phyloP scores from a whole-genome alignment of 2,888 invertebrate genomes.

The Cosmopolites sordidus region DNA sequence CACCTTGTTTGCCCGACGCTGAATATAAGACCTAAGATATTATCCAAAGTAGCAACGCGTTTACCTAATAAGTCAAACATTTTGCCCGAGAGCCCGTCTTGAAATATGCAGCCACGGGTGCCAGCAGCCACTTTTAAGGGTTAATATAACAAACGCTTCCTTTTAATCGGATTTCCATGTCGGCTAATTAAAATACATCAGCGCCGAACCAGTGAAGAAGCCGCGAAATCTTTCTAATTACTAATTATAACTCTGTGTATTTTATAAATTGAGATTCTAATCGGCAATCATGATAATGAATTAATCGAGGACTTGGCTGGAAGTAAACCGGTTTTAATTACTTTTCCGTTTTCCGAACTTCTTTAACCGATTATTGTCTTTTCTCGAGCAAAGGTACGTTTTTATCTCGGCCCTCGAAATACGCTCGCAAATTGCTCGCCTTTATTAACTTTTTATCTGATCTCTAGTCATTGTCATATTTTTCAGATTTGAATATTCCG shows the following conservation, averaged over 20 bases:
- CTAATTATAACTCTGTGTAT: constrained; percentile 51
- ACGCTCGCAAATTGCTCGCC: constrained; percentile 23
- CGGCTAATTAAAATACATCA: constrained; percentile 49
- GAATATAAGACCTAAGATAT: constrained; percentile 21
- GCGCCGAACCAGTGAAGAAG: constrained; percentile 43
- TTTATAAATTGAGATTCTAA: constrained; percentile 52
- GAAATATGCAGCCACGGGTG: constrained; percentile 44
- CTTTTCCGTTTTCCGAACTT: constrained; percentile 38
- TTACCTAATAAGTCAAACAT: constrained; percentile 45
- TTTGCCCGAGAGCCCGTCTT: constrained; percentile 30
- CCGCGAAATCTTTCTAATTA: constrained; percentile 48
- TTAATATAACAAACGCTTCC: constrained; percentile 45
- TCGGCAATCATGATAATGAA: constrained; percentile 51
- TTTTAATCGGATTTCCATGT: constrained; percentile 46
- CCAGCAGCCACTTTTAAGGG: constrained; percentile 42
- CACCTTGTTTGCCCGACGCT: constrained; percentile 29
- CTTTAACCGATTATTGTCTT: constrained; percentile 33
- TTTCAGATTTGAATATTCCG: too few relatives aligned
- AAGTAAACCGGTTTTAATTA: constrained; percentile 47
- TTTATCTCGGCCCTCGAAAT: constrained; percentile 16
- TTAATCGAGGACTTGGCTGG: constrained; percentile 46
- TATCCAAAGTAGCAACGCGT: constrained; percentile 35
- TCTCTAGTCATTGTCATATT: background rate
- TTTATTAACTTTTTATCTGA: constrained; percentile 1
- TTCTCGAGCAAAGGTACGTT: constrained; percentile 27